Conservation (phyloP, 2,113 vertebrate species). For the Aptenodytes forsteri region DNA sequence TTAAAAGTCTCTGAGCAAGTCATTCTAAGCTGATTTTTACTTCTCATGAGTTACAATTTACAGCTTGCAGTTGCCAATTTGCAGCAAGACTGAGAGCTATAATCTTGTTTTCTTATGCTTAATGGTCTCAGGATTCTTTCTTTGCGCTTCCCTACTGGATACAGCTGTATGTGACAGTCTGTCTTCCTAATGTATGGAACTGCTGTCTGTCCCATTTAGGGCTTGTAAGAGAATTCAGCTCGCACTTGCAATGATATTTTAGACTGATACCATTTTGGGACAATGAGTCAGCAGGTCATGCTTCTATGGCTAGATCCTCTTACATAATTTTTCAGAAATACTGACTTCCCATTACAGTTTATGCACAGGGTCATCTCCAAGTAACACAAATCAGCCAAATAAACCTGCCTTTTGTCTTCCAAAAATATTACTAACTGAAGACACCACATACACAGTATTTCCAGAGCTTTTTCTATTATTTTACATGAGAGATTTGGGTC, state of each 20-base stretch:
- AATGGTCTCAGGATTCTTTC: background rate
- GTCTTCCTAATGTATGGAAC: background rate
- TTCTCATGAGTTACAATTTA: background rate
- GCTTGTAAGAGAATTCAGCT: background rate
- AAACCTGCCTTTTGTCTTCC: background rate
- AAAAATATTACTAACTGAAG: background rate
- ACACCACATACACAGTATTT: background rate
- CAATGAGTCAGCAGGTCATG: constrained; percentile 31
- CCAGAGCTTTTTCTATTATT: background rate
- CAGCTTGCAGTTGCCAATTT: background rate
- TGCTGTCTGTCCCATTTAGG: background rate
- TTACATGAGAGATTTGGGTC: background rate
- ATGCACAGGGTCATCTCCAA: background rate
- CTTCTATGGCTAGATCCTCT: background rate
- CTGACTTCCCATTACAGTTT: background rate
- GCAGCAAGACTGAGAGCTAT: background rate
- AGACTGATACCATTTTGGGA: constrained; percentile 30
- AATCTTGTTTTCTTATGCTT: background rate
- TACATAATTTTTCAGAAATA: constrained; percentile 4
- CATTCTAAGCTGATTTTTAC: background rate
- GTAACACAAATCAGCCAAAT: background rate
- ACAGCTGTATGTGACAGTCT: background rate
- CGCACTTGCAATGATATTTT: constrained; percentile 29
- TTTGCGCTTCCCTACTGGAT: background rate
- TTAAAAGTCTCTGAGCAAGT: background rate